These are phyloP conservation scores for Dipodomys merriami DNA, from an alignment of 2,113 vertebrate genomes.

Conservation along the genomic window DNA sequence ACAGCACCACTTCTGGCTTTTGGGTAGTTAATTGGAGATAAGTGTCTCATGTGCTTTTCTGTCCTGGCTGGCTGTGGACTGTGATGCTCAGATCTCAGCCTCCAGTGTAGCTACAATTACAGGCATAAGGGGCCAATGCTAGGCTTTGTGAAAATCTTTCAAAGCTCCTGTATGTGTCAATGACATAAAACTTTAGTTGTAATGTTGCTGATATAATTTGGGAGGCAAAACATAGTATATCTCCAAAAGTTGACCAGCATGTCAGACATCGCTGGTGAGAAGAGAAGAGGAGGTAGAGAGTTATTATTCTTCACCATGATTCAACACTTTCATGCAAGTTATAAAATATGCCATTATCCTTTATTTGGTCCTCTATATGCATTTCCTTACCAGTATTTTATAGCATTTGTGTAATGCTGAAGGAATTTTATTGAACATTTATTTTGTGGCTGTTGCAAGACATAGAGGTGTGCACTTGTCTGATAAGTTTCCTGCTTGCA, in stretches of 20 bases:
- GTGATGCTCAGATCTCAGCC: too few species aligned
- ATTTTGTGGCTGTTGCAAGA: neutral
- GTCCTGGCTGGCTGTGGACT: too few species aligned
- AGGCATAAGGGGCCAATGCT: too few species aligned
- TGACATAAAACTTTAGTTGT: slow-evolving; percentile 22
- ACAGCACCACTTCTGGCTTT: too few species aligned
- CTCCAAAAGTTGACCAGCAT: neutral
- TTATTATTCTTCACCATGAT: neutral
- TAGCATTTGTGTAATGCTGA: neutral
- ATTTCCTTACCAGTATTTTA: neutral
- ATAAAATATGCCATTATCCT: neutral
- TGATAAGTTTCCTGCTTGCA: neutral
- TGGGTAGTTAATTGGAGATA: too few species aligned
- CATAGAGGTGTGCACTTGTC: neutral
- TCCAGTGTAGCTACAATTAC: too few species aligned
- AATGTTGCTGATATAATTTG: neutral
- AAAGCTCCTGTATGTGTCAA: neutral
- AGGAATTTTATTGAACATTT: neutral
- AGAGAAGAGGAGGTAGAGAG: neutral
- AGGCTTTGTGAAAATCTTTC: neutral
- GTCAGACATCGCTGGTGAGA: neutral
- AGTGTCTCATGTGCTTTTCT: too few species aligned
- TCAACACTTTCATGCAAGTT: neutral
- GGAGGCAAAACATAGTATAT: neutral
- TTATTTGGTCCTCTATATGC: neutral